Conservation (phyloP, 2,888 invertebrate genomes). For the Argyresthia goedartella region DNA sequence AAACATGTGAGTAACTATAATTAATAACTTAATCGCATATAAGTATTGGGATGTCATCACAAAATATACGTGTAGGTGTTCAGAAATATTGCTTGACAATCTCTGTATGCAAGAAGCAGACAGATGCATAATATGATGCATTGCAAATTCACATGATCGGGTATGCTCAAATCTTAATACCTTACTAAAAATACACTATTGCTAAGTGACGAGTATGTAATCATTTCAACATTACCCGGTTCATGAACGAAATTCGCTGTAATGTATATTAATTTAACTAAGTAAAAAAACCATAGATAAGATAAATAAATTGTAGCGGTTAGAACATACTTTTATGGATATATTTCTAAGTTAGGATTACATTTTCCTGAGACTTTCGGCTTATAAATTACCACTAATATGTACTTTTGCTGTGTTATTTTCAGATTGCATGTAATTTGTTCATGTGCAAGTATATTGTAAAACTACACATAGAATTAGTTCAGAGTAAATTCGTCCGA, state of each 20-base stretch:
- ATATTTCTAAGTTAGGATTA: conserved; percentile 22
- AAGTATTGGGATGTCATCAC: no score
- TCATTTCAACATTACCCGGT: conserved; percentile 20
- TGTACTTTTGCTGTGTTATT: background rate
- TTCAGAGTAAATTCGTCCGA: conserved; percentile 46
- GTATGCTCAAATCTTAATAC: conserved; percentile 38
- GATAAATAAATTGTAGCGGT: conserved; percentile 22
- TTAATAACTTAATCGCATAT: no score
- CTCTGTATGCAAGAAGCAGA: no score
- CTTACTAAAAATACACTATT: background rate
- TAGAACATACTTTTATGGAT: conserved; percentile 28
- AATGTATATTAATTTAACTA: conserved; percentile 50
- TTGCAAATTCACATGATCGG: no score
- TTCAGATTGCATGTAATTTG: background rate
- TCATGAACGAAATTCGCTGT: conserved; percentile 64
- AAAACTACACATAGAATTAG: background rate
- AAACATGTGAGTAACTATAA: no score
- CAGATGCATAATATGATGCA: no score
- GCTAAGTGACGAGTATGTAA: no score
- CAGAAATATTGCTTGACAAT: no score
- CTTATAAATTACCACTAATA: conserved; percentile 28
- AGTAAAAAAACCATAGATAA: conserved; percentile 70
- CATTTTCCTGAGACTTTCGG: conserved; percentile 17
- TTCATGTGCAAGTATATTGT: background rate
- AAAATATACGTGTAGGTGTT: no score